Conservation (phyloP, 2,113 vertebrate species). For the Muscicapa adusta region DNA sequence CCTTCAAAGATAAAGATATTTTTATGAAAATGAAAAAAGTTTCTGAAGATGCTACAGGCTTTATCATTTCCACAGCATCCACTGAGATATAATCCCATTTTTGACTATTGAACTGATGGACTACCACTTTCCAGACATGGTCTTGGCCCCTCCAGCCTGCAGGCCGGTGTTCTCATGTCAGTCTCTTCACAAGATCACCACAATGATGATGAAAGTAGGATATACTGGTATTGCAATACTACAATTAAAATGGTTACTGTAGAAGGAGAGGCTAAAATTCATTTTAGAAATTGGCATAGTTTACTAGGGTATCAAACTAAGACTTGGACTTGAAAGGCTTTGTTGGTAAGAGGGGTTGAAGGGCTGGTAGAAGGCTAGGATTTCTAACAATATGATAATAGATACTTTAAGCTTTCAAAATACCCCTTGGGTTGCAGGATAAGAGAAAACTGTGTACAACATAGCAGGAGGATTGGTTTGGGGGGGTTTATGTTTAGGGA, state of each 20-base stretch:
- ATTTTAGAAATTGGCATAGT: background rate
- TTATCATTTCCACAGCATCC: background rate
- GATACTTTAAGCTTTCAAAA: background rate
- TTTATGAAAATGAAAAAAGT: background rate
- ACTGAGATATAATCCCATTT: background rate
- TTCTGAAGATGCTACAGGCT: background rate
- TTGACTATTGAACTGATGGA: background rate
- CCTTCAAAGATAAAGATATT: background rate
- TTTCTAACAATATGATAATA: background rate
- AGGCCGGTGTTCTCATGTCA: background rate
- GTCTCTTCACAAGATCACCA: background rate
- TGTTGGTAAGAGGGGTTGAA: background rate
- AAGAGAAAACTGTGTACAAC: background rate
- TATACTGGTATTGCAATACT: background rate
- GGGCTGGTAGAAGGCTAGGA: background rate
- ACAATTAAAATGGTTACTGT: background rate
- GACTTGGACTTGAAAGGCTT: background rate
- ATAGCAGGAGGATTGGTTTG: rapidly evolving
- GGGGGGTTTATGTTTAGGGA: background rate
- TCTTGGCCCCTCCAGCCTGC: background rate
- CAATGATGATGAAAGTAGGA: background rate
- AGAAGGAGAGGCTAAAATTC: background rate
- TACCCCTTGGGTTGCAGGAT: background rate
- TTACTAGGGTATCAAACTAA: background rate
- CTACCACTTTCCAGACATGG: background rate